Conservation (phyloP, 2,113 vertebrate genomes). For the Piliocolobus tephrosceles region DNA sequence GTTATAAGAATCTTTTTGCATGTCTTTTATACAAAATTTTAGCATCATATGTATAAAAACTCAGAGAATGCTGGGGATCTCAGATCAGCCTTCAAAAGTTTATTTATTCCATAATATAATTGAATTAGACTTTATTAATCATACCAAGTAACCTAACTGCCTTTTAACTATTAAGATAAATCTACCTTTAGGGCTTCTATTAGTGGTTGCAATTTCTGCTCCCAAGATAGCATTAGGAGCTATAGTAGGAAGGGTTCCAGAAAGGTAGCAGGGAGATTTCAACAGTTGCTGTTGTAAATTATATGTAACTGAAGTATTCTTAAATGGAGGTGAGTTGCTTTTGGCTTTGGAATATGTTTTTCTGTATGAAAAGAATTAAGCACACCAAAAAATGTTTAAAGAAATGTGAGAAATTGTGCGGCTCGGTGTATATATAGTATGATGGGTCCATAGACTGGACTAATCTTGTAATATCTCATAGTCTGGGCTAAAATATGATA, state of each 20-base stretch:
- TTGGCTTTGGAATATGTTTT: not conserved
- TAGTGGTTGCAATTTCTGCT: not conserved
- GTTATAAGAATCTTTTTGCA: not conserved
- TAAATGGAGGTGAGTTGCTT: not conserved
- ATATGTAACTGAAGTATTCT: not conserved
- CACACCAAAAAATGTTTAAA: not conserved
- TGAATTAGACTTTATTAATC: not conserved
- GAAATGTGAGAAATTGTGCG: not conserved
- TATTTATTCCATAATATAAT: not conserved
- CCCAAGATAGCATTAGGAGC: not conserved
- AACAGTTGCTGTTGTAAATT: not conserved
- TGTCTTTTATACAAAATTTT: not conserved
- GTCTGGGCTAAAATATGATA: not conserved
- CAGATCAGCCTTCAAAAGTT: not conserved
- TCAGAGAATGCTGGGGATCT: not conserved
- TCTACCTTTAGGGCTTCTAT: not conserved
- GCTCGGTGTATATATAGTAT: not conserved
- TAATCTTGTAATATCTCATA: not conserved
- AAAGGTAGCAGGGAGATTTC: not conserved
- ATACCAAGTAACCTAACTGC: not conserved
- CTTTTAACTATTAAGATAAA: not conserved
- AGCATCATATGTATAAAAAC: not conserved
- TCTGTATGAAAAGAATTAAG: not conserved
- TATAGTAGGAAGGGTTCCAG: not conserved
- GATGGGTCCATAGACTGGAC: not conserved